Evolutionary conservation across 2,113 vertebrate species (phyloP), one percentile per base, ranked within the genome.

Genomic region (Lethenteron camtschaticum): DNA sequence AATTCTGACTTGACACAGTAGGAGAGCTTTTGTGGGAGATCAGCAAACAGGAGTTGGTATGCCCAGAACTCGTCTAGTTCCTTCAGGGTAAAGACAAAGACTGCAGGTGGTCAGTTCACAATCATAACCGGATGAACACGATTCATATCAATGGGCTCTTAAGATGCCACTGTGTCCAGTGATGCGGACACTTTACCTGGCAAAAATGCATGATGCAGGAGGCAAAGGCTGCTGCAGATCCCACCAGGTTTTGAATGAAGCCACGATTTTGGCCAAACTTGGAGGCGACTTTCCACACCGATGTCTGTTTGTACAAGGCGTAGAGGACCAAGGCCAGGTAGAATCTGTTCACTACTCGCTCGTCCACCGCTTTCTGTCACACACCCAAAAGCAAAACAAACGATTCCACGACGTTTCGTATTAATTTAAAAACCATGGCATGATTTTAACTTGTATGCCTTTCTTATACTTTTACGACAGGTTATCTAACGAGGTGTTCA

Each of bases 61-160:
- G 89, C 83, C 94, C 94, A 99, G 68, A 99, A 85, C 76, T 96
- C 88, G 72, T 92, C 85, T 73, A 99, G 71, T 71, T 96, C 94
- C 94, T 99, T 77, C 9, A 78, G 11, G 16, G 24, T 56, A 13
- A 56, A 60, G 56, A 70, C 57, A 72, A 72, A 73, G 72, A 13
- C 57, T 2, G 56, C 20, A 56, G 16, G 9, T 63, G 56, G 14
- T 8, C 41, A 72, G 71, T 56, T 57, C 68, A 9, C n/a, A 14
- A 2, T 3, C 12, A 9, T 14, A 71, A 8, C 56, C 56, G 6
- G 57, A 1, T 68, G 56, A 56, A 69, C 18, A 58, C 9, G 1
- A n/a, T 9, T 41, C 41, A 0, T 11, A 63, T 13, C 18, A 9
- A 20, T 11, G 16, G 13, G 24, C 4, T 59, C 68, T 18, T 56